Evolutionary conservation across 1,140 invertebrate genomes (phyloP), one percentile per base, ranked within the genome.

Genomic region (Copidosoma floridanum): DNA sequence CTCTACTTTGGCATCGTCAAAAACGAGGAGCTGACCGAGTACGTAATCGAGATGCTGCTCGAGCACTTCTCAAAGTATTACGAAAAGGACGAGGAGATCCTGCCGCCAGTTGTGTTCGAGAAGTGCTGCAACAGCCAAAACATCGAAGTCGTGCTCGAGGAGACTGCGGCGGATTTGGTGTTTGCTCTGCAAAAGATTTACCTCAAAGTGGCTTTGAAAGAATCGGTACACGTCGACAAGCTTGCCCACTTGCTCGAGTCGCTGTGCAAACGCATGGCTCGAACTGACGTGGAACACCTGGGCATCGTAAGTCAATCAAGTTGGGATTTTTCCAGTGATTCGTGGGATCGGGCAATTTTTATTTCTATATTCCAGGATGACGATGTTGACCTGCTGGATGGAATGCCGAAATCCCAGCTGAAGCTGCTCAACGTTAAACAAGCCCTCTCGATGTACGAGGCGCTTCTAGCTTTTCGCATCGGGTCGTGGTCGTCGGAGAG

Each of bases 11-110:
- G 77, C 14, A 71, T 80, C 0, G 65, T 64, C 32, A 76, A 74
- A 16, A 85, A 85, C 68, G 61, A 69, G 12, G 74, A 74, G 1
- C 62, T 85, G 2, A 69, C 79, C 8, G 81, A 83, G 35, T 60
- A 74, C 2, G 66, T 84, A 4, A 57, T 82, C 16, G 82, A 84
- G 41, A 69, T 83, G 57, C 59, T 85, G 6, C 51, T 82, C n/a
- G 77, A 80, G 0, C 82, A 83, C 35, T 74, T 85, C 2, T 71
- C 64, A 29, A 73, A 76, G 3, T 85, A 80, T 48, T 68, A 82
- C 2, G 71, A 81, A 54, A 61, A 73, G 0, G 74, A 79, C 11
- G 71, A 77, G 43, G 63, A 75, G 14, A 53, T 76, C 1, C 38
- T 73, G 0, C 68, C 70, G 6, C 74, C 78, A 0, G 6, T 85